Evolutionary conservation across 2,113 vertebrate genomes (phyloP).

Genomic region (Struthidea cinerea): DNA sequence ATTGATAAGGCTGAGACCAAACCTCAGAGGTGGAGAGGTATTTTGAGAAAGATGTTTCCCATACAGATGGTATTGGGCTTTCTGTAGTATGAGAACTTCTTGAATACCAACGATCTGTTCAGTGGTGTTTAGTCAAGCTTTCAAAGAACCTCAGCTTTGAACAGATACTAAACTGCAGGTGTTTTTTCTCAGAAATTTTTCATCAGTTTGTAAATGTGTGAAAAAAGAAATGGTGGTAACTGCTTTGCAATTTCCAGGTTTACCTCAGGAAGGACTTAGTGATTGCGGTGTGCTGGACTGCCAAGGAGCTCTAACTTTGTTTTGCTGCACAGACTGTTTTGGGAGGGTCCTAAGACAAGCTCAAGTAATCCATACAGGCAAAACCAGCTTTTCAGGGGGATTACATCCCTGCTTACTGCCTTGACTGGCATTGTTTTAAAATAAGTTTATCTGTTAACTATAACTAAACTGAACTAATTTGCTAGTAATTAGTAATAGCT

Average conservation of each 20-base stretch:
- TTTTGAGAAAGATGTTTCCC: conserved; percentile 11
- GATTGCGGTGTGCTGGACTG: neutral
- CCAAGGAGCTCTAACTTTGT: neutral
- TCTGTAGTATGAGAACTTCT: neutral
- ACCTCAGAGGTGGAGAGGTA: neutral
- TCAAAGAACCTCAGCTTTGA: neutral
- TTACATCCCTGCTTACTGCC: neutral
- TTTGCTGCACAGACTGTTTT: neutral
- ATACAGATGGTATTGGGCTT: neutral
- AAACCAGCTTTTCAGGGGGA: neutral
- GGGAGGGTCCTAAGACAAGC: neutral
- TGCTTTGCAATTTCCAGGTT: neutral
- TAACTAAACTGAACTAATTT: neutral
- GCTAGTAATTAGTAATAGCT: neutral
- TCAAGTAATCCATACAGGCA: neutral
- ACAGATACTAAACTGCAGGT: neutral
- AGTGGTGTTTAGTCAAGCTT: neutral
- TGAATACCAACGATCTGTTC: conserved; percentile 8
- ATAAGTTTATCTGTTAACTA: neutral
- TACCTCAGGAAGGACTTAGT: neutral
- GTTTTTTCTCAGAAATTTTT: neutral
- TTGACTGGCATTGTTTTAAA: neutral
- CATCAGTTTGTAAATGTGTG: neutral
- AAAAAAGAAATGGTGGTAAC: neutral
- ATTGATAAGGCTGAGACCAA: neutral